Base-by-base conservation (phyloP, 2,888 invertebrate genomes). In the Brachyptera risi region DNA sequence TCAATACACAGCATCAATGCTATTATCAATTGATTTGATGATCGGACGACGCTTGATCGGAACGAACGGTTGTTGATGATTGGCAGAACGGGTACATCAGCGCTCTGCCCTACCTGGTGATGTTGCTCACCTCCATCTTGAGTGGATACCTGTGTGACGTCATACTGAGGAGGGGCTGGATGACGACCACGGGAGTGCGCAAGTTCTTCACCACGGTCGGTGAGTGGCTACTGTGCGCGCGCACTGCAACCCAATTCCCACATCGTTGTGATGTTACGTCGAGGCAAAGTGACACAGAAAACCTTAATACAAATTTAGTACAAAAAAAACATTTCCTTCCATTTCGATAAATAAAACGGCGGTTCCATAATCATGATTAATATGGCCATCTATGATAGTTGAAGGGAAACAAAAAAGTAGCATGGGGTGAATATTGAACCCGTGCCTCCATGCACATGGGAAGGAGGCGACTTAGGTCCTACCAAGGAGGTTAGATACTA, bases 141-240 rank as follows among this genome's bases (percentile, higher is more conserved):
- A 84, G 84, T 23, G 87, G 88, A 1, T 80, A 83, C 65, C 47
- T 87, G 1, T 87, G 87, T 56, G 90, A 91, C 70, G 84, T 81
- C 74, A 73, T 88, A 64, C 82, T 88, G 17, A 80, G 80, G 61
- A 79, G 75, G 56, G 77, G 79, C 38, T 79, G 80, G 67, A 75
- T 87, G 70, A 78, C 75, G 1, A 76, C 83, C 2, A 79, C 80
- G 1, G 78, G 73, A 62, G 80, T 83, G 0, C 79, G 86, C 64
- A 87, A 86, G 71, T 72, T 83, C 35, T 86, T 87, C 71, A 87
- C 87, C 0, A 85, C 84, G 31, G 76, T 86, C 65, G 86, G 86
- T 86, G 75, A 76, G 79, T 69, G 11, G 5, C 44, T 2, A 17
- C 2, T 19, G 21, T 4, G 3, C n/a, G n/a, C n/a, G n/a, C n/a